A percentile compares a stretch with the other conserved stretches of the same genome.
phyloP scores from a whole-genome alignment of 1,140 invertebrate genomes.

The Trinorchestia longiramus region DNA sequence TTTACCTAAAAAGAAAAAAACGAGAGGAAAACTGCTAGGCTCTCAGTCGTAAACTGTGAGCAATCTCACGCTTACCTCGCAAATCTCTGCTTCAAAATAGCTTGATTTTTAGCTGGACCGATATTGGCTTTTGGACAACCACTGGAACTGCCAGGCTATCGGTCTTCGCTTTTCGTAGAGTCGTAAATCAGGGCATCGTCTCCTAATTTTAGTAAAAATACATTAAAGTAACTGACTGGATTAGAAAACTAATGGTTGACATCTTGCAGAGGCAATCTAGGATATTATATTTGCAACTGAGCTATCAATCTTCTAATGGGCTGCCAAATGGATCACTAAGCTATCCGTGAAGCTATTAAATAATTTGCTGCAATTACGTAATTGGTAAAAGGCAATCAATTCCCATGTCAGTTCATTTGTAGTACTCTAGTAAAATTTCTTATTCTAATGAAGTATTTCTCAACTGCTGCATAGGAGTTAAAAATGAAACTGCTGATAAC shows the following conservation, averaged over 20 bases:
- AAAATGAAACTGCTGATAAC: neutral
- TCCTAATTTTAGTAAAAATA: neutral
- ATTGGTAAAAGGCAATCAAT: neutral
- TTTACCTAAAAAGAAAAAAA: neutral
- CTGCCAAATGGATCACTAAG: neutral
- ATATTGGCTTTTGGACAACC: neutral
- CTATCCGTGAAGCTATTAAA: neutral
- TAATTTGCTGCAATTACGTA: neutral
- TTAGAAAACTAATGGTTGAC: slow-evolving; percentile 9
- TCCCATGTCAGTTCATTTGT: neutral
- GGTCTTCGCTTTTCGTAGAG: neutral
- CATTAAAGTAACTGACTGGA: neutral
- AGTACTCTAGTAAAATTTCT: neutral
- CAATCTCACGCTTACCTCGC: neutral
- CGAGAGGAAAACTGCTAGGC: neutral
- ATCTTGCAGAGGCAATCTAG: neutral
- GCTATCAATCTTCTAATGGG: neutral
- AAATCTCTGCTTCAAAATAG: neutral
- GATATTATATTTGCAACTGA: neutral
- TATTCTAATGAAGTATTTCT: neutral
- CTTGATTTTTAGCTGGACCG: neutral
- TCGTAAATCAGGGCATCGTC: neutral
- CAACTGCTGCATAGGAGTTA: neutral
- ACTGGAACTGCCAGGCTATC: neutral
- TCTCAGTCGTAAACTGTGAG: neutral